A percentile compares a stretch with the other conserved stretches of the same genome.
phyloP scores from a whole-genome alignment of 2,797 vertebrate genomes.

The Vultur gryphus region DNA sequence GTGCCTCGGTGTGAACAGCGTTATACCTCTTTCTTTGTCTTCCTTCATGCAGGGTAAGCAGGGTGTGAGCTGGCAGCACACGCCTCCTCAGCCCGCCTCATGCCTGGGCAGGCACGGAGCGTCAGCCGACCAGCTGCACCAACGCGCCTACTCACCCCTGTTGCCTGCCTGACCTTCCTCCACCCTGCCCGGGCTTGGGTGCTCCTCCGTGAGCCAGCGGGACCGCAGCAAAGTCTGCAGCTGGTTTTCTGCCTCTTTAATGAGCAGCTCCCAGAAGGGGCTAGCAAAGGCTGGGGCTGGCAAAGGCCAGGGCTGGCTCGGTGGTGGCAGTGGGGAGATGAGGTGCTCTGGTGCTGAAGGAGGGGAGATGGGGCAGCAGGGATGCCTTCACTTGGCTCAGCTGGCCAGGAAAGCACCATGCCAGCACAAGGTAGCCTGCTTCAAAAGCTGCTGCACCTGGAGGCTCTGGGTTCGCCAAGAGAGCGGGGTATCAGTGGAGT shows the following conservation, averaged over 20 bases:
- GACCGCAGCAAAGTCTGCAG: not conserved
- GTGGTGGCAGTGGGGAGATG: not conserved
- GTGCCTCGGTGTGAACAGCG: accelerated
- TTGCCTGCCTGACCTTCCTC: not conserved
- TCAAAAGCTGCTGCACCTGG: not conserved
- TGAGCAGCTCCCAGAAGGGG: not conserved
- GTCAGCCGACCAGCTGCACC: accelerated
- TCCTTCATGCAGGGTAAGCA: too few relatives aligned
- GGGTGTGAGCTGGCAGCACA: not conserved
- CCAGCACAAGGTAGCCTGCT: accelerated
- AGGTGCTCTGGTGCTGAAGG: not conserved
- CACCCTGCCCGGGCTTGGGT: not conserved
- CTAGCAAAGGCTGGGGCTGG: not conserved
- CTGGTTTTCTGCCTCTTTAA: not conserved
- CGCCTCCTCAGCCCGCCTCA: not conserved
- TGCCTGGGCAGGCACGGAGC: accelerated
- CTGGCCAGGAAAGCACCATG: not conserved
- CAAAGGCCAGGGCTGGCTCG: not conserved
- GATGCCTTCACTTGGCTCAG: not conserved
- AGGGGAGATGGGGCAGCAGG: not conserved
- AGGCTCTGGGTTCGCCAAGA: not conserved
- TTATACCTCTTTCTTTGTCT: not conserved
- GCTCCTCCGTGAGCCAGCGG: accelerated
- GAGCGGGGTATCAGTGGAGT: accelerated
- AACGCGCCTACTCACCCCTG: accelerated